phyloP scores from a whole-genome alignment of 2,888 invertebrate genomes.

The Lagria hirta region DNA sequence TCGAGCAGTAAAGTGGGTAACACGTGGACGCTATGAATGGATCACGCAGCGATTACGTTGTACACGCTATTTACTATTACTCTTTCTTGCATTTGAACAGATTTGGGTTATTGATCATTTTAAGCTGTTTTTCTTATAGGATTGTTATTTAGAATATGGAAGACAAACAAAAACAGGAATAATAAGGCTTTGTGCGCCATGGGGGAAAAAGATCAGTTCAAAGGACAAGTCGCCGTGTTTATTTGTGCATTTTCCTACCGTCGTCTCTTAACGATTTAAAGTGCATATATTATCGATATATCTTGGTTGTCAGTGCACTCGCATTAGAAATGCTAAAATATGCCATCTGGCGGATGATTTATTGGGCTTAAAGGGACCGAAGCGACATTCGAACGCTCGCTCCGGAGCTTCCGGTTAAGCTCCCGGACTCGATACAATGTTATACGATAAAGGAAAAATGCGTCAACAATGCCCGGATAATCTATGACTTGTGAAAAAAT shows the following conservation, averaged over 20 bases:
- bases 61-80: too few species aligned
- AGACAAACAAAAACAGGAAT: too few species aligned
- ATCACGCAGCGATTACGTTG: too few species aligned
- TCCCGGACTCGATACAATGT: constrained; percentile 27
- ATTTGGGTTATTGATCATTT: too few species aligned
- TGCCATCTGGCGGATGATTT: constrained; percentile 56
- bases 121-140: too few species aligned
- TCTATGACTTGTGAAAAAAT: constrained; percentile 5
- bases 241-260: constrained; percentile 41
- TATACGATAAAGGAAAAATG: not conserved
- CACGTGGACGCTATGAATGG: too few species aligned
- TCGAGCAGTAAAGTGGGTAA: too few species aligned
- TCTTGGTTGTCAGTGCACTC: constrained; percentile 53
- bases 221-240: constrained; percentile 36
- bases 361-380: constrained; percentile 39
- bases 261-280: constrained; percentile 42
- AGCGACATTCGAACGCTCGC: constrained; percentile 24
- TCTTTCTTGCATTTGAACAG: too few species aligned
- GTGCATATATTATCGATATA: constrained; percentile 56
- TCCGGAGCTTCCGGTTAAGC: constrained; percentile 21
- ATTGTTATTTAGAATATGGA: too few species aligned
- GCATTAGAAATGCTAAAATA: constrained; percentile 56
- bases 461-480: constrained; percentile 11
- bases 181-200: too few species aligned
- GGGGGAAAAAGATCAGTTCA: too few species aligned